Base-by-base conservation (phyloP, 2,888 invertebrate species). In the Ectemnius continuus region DNA sequence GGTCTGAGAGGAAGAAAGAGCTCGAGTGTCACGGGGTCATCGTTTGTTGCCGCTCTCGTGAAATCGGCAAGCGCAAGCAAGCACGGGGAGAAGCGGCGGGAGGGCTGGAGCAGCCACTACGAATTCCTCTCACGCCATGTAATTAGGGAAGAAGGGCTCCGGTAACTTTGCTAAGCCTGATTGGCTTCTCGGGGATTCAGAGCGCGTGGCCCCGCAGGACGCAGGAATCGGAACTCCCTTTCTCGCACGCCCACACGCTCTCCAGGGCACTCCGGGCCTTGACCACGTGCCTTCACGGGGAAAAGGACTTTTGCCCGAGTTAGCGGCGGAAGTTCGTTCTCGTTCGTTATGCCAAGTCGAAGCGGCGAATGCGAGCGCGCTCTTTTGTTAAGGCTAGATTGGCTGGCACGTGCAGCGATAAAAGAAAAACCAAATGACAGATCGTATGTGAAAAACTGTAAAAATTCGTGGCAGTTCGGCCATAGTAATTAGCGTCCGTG, bases 181-280 rank as follows among this genome's bases (percentile, higher is more conserved):
- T 80, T 82, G 82, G 71, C 82, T 76, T 65, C 67, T 67, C 75
- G 76, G 69, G 62, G 68, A 77, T 78, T 82, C 79, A 67, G 57
- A 73, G 71, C 69, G 71, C 76, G 71, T 63, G 76, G 61, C 60
- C 71, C 70, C 75, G 23, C 23, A 23, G 23, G 23, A 23, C 28
- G 20, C 26, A 70, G 58, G 58, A 45, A 48, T 58, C 70, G 64
- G 79, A 76, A 66, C 61, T 36, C 36, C 36, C 36, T 36, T 11
- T 11, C 36, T 36, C 36, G 36, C 73, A 56, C 61, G 23, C 64
- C 68, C 64, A 60, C 70, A 68, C 80, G 79, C 70, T 77, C 77
- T 68, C 77, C 28, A 56, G 77, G 73, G 73, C 63, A 57, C 45
- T 70, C 57, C 61, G 52, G 11, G 48, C 58, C 58, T 52, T 52